A percentile compares a stretch with the other conserved stretches of the same genome.
Conservation (phyloP, 2,113 vertebrate genomes). For the Python bivittatus region DNA sequence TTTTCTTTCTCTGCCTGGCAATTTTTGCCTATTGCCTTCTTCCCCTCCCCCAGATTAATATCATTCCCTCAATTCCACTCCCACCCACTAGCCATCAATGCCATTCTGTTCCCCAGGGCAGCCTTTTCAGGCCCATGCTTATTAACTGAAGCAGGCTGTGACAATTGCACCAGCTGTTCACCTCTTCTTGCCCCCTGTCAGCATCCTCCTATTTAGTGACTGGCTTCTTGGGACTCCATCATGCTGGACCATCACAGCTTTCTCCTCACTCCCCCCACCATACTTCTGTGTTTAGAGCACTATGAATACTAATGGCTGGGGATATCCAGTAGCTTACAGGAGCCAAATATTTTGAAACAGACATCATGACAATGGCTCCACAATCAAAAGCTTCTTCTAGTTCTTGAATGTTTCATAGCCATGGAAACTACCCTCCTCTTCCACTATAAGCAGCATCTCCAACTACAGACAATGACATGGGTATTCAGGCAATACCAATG, state of each 20-base stretch:
- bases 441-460: neutral
- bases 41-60: neutral
- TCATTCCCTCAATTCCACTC: neutral
- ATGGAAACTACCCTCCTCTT: neutral
- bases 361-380: neutral
- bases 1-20: neutral
- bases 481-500: neutral
- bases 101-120: conserved; percentile 17
- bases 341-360: neutral
- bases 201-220: conserved; percentile 11
- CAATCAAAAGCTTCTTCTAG: neutral
- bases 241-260: neutral
- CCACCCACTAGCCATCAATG: neutral
- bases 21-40: neutral
- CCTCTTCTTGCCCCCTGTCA: conserved; percentile 23
- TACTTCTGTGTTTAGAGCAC: neutral
- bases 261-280: neutral
- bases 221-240: conserved; percentile 16
- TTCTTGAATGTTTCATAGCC: neutral
- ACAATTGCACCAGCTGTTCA: conserved; percentile 36
- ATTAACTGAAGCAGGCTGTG: conserved; percentile 34
- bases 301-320: conserved; percentile 10
- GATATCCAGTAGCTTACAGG: neutral
- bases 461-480: neutral
- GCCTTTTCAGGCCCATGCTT: conserved; percentile 11